Base-by-base conservation (phyloP, 1,140 invertebrate genomes). In the Lycorma delicatula region DNA sequence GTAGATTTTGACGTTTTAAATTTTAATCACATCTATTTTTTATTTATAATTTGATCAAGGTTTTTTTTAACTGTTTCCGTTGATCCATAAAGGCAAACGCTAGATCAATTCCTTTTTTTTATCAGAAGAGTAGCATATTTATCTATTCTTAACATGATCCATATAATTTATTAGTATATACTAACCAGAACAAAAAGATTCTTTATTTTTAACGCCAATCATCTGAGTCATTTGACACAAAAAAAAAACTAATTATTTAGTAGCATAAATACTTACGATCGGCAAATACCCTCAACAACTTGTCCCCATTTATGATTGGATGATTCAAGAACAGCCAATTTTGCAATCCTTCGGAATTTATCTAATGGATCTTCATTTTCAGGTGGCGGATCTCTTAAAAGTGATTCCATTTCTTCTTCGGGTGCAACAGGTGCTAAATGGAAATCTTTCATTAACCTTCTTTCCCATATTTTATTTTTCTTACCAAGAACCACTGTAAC, bases 371-470 rank as follows among this genome's bases (percentile, higher is more conserved):
- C 79, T 67, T 89, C 86, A 44, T 76, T 77, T 49, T 75, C 76
- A 22, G 78, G 77, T 16, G 73, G 72, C 0, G 74, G 70, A 34
- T 73, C 72, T 31, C 68, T 69, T 47, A 77, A 67, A 62, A 63
- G 64, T 29, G 72, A 62, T 25, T 67, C 70, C 9, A 78, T 75
- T 23, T 79, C 78, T 57, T 81, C 80, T 1, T 81, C 74, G 2
- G 74, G 67, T 29, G 79, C 74, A 7, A 87, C 78, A 0, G 86
- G 82, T 0, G 84, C 79, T 25, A 92, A 85, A 66, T 89, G 87
- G 74, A 92, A 92, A 67, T 89, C 87, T 70, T 88, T 89, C 83
- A 92, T 88, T 27, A 92, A 72, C 0, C 85, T 76, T 26, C 89
- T 75, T 66, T 92, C 88, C 86, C 88, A 89, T 0, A 88, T 74